Evolutionary conservation across 2,888 invertebrate species (phyloP).

Genomic region (Dryomyza anilis): DNA sequence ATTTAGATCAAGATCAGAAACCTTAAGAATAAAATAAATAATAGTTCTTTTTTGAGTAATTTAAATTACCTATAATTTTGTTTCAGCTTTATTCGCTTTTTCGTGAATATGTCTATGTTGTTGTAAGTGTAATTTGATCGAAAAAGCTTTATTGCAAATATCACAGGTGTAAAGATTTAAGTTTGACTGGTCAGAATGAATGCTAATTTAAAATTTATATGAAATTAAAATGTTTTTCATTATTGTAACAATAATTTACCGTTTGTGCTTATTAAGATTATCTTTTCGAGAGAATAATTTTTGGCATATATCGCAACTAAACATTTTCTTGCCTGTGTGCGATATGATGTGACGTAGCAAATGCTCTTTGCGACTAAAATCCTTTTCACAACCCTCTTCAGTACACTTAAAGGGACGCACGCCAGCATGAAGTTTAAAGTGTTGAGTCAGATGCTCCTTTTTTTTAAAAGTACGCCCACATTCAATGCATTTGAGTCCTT

Average conservation of each 20-base stretch:
- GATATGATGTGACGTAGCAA: slow-evolving; percentile 70
- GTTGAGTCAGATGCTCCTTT: slow-evolving; percentile 73
- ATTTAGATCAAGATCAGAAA: too few species aligned
- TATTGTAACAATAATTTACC: slow-evolving; percentile 42
- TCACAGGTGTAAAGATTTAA: slow-evolving; percentile 68
- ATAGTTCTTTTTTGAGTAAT: too few species aligned
- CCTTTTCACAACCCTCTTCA: slow-evolving; percentile 66
- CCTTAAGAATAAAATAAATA: too few species aligned
- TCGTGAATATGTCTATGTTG: slow-evolving; percentile 68
- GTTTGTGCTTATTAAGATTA: slow-evolving; percentile 60
- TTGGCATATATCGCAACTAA: slow-evolving; percentile 67
- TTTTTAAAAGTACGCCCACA: slow-evolving; percentile 71
- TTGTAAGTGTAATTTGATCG: slow-evolving; percentile 70
- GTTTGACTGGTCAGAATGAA: slow-evolving; percentile 48
- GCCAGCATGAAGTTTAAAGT: slow-evolving; percentile 70
- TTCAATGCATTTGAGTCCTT: slow-evolving; percentile 63
- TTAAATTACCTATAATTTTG: too few species aligned
- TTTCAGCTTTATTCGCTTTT: too few species aligned
- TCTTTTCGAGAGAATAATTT: slow-evolving; percentile 64
- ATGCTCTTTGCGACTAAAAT: slow-evolving; percentile 74
- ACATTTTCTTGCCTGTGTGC: slow-evolving; percentile 72
- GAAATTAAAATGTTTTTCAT: background rate
- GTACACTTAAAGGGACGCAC: slow-evolving; percentile 71
- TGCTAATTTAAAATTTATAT: slow-evolving; percentile 44
- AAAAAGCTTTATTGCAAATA: slow-evolving; percentile 70